A percentile compares a stretch with the other conserved stretches of the same genome.
phyloP scores from a whole-genome alignment of 2,797 vertebrate genomes.

The Trachops cirrhosus region DNA sequence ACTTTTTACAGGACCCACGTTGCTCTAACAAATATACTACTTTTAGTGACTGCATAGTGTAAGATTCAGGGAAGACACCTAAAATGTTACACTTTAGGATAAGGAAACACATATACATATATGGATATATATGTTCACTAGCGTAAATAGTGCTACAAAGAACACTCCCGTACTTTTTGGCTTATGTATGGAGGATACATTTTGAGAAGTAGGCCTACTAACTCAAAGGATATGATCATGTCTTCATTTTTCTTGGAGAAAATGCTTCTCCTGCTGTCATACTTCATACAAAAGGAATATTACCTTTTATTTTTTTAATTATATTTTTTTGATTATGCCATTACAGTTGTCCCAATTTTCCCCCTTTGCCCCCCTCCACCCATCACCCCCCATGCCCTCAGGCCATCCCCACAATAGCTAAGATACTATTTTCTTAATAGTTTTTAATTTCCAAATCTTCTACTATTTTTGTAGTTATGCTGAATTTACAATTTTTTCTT shows the following conservation, averaged over 20 bases:
- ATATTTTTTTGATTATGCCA: neutral
- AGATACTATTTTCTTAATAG: neutral
- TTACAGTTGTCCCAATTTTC: neutral
- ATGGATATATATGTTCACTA: neutral
- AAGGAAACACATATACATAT: neutral
- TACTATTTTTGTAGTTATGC: neutral
- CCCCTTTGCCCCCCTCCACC: too few relatives aligned
- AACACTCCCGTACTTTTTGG: neutral
- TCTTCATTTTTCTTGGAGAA: neutral
- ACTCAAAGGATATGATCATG: neutral
- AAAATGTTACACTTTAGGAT: neutral
- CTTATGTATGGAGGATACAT: neutral
- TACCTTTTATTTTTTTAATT: neutral
- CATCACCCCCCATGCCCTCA: too few relatives aligned
- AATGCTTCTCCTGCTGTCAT: neutral
- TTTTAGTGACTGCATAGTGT: neutral
- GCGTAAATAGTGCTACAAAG: neutral
- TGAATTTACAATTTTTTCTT: slow-evolving; percentile 4
- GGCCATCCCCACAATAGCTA: neutral
- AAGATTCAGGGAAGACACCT: neutral
- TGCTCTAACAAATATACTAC: neutral
- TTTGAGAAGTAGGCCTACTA: neutral
- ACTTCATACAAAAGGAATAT: neutral
- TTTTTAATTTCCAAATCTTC: slow-evolving; percentile 4
- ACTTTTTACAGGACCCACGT: neutral